These are phyloP conservation scores for Tokudaia tokunoshimensis DNA, from an alignment of 2,797 vertebrate genomes.

Conservation along the genomic window DNA sequence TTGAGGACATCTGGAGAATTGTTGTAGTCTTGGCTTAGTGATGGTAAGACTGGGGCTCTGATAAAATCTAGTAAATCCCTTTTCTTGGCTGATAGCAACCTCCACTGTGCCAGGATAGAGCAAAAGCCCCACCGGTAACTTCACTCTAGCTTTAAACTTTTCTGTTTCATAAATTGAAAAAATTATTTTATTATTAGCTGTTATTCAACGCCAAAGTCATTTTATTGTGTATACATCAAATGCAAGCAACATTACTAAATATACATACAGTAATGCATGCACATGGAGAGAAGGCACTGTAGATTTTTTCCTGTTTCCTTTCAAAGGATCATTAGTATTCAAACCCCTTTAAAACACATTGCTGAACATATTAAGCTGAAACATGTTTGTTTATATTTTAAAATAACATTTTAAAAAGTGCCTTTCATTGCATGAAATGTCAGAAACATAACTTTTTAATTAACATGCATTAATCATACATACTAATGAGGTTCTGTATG, in stretches of 20 bases:
- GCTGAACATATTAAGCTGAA: constrained; percentile 37
- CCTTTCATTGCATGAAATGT: constrained; percentile 3
- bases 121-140: background rate
- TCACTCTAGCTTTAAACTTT: background rate
- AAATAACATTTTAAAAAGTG: constrained; percentile 13
- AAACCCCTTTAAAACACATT: constrained; percentile 5
- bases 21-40: background rate
- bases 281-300: background rate
- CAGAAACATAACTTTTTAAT: background rate
- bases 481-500: background rate
- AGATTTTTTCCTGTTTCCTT: background rate
- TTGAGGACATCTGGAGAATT: background rate
- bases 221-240: background rate
- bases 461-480: background rate
- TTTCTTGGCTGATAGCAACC: background rate
- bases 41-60: background rate
- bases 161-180: background rate
- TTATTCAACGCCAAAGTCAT: constrained; percentile 12
- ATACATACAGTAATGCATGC: background rate
- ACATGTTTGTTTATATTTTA: constrained; percentile 2
- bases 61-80: background rate
- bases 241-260: background rate
- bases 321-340: background rate
- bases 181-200: background rate
- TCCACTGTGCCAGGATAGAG: background rate